Evolutionary conservation across 2,888 invertebrate species (phyloP).

Genomic region (Pyrgus malvae): DNA sequence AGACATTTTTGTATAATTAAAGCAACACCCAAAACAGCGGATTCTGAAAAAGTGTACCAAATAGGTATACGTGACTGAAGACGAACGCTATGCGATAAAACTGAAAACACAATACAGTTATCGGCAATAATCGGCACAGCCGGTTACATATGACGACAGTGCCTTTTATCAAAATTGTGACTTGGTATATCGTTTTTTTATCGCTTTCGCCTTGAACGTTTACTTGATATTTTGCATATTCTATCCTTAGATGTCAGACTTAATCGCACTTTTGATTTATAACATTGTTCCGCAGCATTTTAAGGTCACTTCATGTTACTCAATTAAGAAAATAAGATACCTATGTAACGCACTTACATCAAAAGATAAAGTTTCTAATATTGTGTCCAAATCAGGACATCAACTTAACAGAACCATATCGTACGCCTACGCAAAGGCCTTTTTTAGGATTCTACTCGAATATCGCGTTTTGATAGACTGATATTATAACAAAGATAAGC

Average conservation of each 20-base stretch:
- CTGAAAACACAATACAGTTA: constrained; percentile 63
- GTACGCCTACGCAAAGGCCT: too few relatives aligned
- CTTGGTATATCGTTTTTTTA: constrained; percentile 13
- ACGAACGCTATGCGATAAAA: constrained; percentile 61
- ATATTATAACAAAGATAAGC: too few relatives aligned
- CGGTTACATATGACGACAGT: constrained; percentile 48
- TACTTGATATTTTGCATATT: constrained; percentile 2
- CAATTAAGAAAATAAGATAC: too few relatives aligned
- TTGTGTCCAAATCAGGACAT: too few relatives aligned
- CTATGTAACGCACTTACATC: too few relatives aligned
- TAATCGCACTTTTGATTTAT: neutral
- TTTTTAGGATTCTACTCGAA: too few relatives aligned
- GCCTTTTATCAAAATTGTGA: constrained; percentile 55
- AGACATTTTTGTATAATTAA: constrained; percentile 11
- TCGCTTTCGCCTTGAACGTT: constrained; percentile 56
- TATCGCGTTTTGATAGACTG: too few relatives aligned
- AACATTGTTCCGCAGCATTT: neutral
- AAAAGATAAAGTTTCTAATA: too few relatives aligned
- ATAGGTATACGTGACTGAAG: constrained; percentile 76
- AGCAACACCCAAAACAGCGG: constrained; percentile 37
- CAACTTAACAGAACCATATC: too few relatives aligned
- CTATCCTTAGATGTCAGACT: neutral
- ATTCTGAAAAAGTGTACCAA: constrained; percentile 39
- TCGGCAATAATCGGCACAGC: constrained; percentile 61
- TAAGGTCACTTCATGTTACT: too few relatives aligned